Evolutionary conservation across 2,113 vertebrate genomes (phyloP), one percentile per base, ranked within the genome.

Genomic region (Sporophila hypoxantha): DNA sequence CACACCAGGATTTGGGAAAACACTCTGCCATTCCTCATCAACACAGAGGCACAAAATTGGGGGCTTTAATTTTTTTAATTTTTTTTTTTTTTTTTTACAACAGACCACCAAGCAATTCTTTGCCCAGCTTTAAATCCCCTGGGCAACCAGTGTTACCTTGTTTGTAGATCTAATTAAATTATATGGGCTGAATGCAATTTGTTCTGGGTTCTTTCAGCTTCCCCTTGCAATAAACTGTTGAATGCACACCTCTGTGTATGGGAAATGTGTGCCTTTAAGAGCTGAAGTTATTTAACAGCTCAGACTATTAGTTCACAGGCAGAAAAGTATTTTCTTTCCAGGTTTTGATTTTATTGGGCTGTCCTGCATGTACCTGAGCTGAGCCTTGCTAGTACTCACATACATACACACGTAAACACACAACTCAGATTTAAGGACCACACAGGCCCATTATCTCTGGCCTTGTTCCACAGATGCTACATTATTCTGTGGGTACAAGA

Each of bases 121-220:
- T 73, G 67, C 44, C 52, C 76, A 73, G 88, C 89, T 86, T 90
- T 81, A 92, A 94, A 41, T 95, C 95, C 95, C 94, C 76, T 93
- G 91, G 95, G 95, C 94, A 95, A 95, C 67, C 91, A 95, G 93
- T 94, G 93, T 95, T 95, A 95, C 94, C 95, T 93, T 95, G 95
- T 95, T 95, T 95, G 95, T 95, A 94, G 95, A 90, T 93, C 94
- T 94, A 95, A 95, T 95, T 95, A 95, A 95, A 95, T 95, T 95
- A 95, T 95, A 95, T 91, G 84, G 81, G 90, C 94, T 95, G 91
- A 93, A 95, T 2, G 2, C 94, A 95, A 95, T 95, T 95, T 95
- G 93, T 95, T 94, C 95, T 92, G 94, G 91, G 88, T 90, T 95
- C 93, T 92, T 92, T 92, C 91, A 89, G 94, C 92, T 95, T 95